Base-by-base conservation (phyloP, 1,140 invertebrate genomes). In the Drosophila triauraria region DNA sequence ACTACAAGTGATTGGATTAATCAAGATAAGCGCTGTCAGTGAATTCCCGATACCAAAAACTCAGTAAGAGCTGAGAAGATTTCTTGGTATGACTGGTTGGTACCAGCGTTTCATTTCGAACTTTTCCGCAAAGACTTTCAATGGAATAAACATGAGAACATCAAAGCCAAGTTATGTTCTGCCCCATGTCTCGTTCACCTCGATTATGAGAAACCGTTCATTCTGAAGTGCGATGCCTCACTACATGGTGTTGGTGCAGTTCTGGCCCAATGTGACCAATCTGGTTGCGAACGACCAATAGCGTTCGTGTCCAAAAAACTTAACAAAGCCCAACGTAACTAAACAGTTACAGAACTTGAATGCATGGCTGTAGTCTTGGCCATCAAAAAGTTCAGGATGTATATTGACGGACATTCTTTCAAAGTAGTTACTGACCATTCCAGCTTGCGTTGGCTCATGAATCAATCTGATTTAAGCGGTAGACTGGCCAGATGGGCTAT, bases 291-390 rank as follows among this genome's bases (percentile, higher is more conserved):
- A 32, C 6, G 27, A 6, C 48, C 48, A 5, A 32, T 32, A 10
- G 51, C 32, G 1, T 54, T 15, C 32, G 38, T 54, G 32, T 48
- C 46, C 20, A 48, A 48, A 13, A 48, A 48, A 15, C 46, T 25
- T 13, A 48, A 48, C 13, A 48, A 25, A 15, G 23, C 46, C 4
- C 47, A 15, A 27, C 51, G 51, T 13, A 54, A 54, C 51, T 54
- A 54, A 13, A 54, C 51, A 35, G 17, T 54, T 30, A 30, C 15
- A 2, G 48, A 51, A n/a, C 15, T 30, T 8, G 27, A 51, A 30
- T 51, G 25, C n/a, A n/a, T n/a, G n/a, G n/a, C n/a, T n/a, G n/a
- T n/a, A n/a, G n/a, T n/a, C n/a, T n/a, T n/a, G n/a, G n/a, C n/a
- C n/a, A n/a, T n/a, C n/a, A n/a, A n/a, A n/a, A n/a, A n/a, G n/a